Base-by-base conservation (phyloP, 2,113 vertebrate species). In the Ammospiza nelsoni region DNA sequence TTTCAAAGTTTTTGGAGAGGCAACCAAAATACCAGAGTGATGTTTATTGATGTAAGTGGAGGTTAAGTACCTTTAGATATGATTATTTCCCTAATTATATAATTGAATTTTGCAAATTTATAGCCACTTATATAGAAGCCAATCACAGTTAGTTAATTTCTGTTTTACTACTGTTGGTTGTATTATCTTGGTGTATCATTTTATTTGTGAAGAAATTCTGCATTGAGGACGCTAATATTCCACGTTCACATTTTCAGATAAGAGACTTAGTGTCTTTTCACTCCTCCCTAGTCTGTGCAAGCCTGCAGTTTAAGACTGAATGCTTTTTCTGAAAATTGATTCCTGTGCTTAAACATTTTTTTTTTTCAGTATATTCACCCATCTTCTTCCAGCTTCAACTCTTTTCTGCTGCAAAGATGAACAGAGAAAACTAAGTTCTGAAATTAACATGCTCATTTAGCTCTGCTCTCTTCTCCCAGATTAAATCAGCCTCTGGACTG, bases 401-500 rank as follows among this genome's bases (percentile, higher is more conserved):
- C 27, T 59, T 93, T 92, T 67, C 51, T 55, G 19, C 23, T 35
- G 57, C 55, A 78, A 84, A 87, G 57, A 87, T 54, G 52, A 75
- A 72, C 0, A 9, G 65, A 81, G 81, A 71, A 84, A 86, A 21
- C 3, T 18, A 82, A 78, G 0, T 83, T 92, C 49, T 69, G 66
- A 51, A 94, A 87, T 90, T 81, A 78, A 43, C 76, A 67, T 18
- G 3, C 49, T 78, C 48, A 39, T 27, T 66, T 87, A 77, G 19
- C 52, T 87, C 69, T 2, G 3, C 20, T 84, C 15, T 76, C 28
- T 92, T 94, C 52, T 90, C 58, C 44, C 41, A 77, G 59, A 75
- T 91, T 78, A 87, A 95, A 87, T 89, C 77, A 89, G 22, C 8
- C 58, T 76, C 76, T 90, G 89, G 66, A 89, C 66, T 87, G 58